These are phyloP conservation scores for Petrophora chlorosata DNA, from an alignment of 2,888 invertebrate species.

Conservation along the genomic window DNA sequence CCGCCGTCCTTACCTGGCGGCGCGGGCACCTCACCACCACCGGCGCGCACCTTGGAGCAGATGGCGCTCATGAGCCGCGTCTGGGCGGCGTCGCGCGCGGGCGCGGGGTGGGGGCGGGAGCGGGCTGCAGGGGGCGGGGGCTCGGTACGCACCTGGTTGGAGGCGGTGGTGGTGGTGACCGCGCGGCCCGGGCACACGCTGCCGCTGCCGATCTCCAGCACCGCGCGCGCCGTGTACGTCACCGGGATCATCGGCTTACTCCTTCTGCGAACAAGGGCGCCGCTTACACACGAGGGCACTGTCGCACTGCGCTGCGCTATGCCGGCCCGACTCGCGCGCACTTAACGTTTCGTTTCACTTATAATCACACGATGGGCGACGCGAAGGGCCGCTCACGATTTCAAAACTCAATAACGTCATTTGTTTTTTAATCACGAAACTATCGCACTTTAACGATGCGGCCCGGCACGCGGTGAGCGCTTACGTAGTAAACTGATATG, in stretches of 20 bases:
- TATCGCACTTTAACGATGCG: constrained; percentile 11
- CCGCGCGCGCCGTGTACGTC: constrained; percentile 81
- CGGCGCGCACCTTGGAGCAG: constrained; percentile 29
- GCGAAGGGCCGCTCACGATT: neutral
- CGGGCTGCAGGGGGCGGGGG: constrained; percentile 22
- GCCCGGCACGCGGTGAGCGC: constrained; percentile 11
- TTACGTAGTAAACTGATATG: constrained; percentile 14
- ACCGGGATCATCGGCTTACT: constrained; percentile 76
- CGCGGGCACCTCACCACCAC: constrained; percentile 41
- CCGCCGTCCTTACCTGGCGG: constrained; percentile 17
- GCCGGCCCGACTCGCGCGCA: neutral
- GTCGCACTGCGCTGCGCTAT: neutral
- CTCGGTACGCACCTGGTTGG: constrained; percentile 78
- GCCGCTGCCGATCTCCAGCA: constrained; percentile 80
- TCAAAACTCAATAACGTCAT: neutral
- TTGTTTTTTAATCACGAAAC: neutral
- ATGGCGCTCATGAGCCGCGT: constrained; percentile 40
- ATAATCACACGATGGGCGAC: neutral
- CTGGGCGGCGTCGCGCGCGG: constrained; percentile 12
- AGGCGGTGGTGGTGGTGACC: constrained; percentile 80
- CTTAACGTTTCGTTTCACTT: neutral
- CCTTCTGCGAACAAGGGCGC: constrained; percentile 63
- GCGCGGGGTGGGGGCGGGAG: constrained; percentile 8
- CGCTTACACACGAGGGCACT: constrained; percentile 12
- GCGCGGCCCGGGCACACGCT: constrained; percentile 79